Conservation (phyloP, 2,113 vertebrate genomes). For the Plecotus auritus region DNA sequence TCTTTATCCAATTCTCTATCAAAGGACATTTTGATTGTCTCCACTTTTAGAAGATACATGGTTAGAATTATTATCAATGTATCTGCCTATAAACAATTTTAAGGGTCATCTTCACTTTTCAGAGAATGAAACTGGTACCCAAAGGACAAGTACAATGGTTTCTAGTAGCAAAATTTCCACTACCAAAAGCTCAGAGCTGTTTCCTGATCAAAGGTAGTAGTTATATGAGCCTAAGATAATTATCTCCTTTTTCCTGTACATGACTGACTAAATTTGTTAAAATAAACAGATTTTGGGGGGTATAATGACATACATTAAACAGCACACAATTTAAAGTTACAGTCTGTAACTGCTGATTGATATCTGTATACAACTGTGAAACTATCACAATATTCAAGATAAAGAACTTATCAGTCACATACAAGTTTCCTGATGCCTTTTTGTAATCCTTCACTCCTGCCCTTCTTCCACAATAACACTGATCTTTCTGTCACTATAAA, state of each 20-base stretch:
- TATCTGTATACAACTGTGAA: neutral
- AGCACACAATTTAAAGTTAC: neutral
- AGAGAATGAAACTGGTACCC: neutral
- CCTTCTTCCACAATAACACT: neutral
- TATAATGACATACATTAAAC: neutral
- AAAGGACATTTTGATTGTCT: no score
- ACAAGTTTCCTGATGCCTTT: neutral
- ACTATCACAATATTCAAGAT: neutral
- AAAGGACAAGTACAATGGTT: neutral
- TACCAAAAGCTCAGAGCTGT: neutral
- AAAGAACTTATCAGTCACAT: neutral
- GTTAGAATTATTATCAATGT: neutral
- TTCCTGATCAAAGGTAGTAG: neutral
- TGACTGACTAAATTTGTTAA: neutral
- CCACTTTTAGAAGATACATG: neutral
- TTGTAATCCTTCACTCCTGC: neutral
- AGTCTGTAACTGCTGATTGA: neutral
- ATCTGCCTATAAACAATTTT: neutral
- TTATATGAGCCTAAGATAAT: conserved; percentile 1
- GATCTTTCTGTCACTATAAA: conserved; percentile 19
- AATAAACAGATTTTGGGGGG: neutral
- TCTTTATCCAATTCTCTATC: no score
- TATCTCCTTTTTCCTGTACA: neutral
- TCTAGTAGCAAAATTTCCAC: neutral
- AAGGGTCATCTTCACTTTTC: neutral